Evolutionary conservation across 2,888 invertebrate genomes (phyloP), one percentile per base, ranked within the genome.

Genomic region (Campaea margaritaria): DNA sequence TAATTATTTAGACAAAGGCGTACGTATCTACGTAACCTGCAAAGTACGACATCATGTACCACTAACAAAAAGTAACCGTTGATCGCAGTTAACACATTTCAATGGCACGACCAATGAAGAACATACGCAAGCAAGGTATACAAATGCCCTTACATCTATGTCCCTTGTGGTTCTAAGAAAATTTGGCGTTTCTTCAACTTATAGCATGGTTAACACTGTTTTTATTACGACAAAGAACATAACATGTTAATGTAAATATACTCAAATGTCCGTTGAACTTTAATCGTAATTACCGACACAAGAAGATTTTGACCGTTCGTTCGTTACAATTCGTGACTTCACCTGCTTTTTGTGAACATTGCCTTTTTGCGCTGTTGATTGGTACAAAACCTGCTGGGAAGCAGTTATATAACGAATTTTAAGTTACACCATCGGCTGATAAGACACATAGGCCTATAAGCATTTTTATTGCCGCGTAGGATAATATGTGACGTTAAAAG

Each of bases 221-320:
- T 41, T 50, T 42, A 27, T 3, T n/a, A 16, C 10, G 48, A n/a
- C 41, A 50, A 31, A 12, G 28, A 41, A 39, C 27, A 10, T 16
- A 13, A 41, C 8, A 47, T 34, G 42, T 42, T 42, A 21, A 41
- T 21, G 13, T 45, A n/a, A 21, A 7, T 36, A 63, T 67, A 64
- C 65, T 62, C 67, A 73, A 73, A 66, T 78, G 79, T 75, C 64
- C 79, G 68, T 78, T 82, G 81, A 82, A 80, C 79, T 68, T 75
- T 42, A 55, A 68, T 69, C 66, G 76, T 77, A 75, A 77, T 75
- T 70, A 72, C 52, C 56, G 66, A 65, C 67, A 70, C 69, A 27
- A 54, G 69, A 66, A 69, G 68, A 74, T 72, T 74, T 75, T 55
- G 68, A 68, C 62, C 27, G 57, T 62, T 66, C 63, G 61, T 59